Conservation (phyloP, 2,113 vertebrate genomes). For the Aleadryas rufinucha region DNA sequence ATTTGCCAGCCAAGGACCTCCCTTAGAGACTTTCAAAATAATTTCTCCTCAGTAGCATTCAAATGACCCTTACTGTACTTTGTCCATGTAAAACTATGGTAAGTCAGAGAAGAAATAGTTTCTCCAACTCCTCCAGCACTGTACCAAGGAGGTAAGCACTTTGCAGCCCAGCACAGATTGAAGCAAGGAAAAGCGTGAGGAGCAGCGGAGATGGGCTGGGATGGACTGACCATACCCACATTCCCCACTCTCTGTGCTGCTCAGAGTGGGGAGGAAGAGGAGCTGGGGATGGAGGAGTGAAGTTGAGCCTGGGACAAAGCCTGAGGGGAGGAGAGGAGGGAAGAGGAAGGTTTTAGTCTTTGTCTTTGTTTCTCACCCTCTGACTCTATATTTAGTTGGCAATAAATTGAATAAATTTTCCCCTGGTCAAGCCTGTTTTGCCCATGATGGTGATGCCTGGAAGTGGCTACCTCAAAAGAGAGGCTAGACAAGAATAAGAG, state of each 20-base stretch:
- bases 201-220: background rate
- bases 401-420: background rate
- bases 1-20: background rate
- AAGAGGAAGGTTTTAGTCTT: background rate
- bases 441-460: too few relatives aligned
- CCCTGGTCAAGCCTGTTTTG: background rate
- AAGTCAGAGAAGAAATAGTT: background rate
- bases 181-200: background rate
- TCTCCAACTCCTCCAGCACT: background rate
- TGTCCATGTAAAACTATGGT: background rate
- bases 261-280: background rate
- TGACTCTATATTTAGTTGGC: background rate
- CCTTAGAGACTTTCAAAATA: background rate
- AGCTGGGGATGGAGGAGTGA: background rate
- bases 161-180: background rate
- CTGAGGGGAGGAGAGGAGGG: background rate
- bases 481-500: background rate
- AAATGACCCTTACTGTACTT: background rate
- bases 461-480: background rate
- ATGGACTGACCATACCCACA: background rate
- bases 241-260: accelerated
- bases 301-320: background rate
- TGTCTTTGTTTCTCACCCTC: background rate
- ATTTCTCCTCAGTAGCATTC: background rate
- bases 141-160: background rate